Evolutionary conservation across 2,113 vertebrate species (phyloP), one percentile per base, ranked within the genome.

Genomic region (Taxidea taxus): DNA sequence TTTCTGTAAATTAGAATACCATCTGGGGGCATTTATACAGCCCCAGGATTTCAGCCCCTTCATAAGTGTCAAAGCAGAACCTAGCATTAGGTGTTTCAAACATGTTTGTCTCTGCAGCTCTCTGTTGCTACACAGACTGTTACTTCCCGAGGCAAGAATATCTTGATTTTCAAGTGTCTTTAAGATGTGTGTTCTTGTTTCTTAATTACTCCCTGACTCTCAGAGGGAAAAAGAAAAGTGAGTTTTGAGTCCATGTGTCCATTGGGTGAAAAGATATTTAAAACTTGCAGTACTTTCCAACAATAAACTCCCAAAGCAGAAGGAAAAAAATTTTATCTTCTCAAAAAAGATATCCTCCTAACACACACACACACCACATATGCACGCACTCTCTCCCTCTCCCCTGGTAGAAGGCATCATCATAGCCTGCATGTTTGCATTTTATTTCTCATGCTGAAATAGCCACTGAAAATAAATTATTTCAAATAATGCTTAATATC

Each of bases 241-340:
- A 92, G 14, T 92, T 87, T 81, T 93, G 78, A 90, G 83, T 42
- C 60, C 77, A 47, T n/a, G 60, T 47, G 78, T 94, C 60, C 74
- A 83, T 4, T 74, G 62, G 93, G 82, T 58, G n/a, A 85, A 93
- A 83, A 86, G 39, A 91, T 91, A 95, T 74, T 91, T 93, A 74
- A 95, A 89, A 44, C 16, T 81, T 91, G 21, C 23, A 90, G 51
- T 56, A 37, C 44, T 94, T 93, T 44, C 77, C 68, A 93, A 80
- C 74, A 94, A 82, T 77, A 89, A 89, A 89, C 21, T 87, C 34
- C 14, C 64, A 94, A 66, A 81, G 23, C 42, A 87, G 58, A 91
- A 85, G 7, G 29, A 13, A 60, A 64, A 64, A 78, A 94, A 56
- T 29, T 49, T 8, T 39, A 56, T 62, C 39, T 51, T 62, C 49